Evolutionary conservation across 1,140 invertebrate species (phyloP).

Genomic region (Philaenus spumarius): DNA sequence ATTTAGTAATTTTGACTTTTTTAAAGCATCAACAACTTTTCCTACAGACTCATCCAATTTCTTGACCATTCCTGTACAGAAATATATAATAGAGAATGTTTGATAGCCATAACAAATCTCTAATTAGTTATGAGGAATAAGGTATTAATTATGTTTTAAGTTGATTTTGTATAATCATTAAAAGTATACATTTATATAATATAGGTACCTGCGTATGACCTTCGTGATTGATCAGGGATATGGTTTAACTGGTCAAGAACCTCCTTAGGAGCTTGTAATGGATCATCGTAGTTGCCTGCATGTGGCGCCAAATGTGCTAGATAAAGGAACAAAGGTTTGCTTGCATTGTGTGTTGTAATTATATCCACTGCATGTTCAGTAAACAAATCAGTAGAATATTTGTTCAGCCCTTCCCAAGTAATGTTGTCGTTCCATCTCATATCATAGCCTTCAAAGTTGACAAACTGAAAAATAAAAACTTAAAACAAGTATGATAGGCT

Average conservation of each 20-base stretch:
- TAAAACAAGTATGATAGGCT: neutral
- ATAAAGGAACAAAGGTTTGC: slow-evolving; percentile 66
- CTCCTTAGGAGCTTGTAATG: slow-evolving; percentile 50
- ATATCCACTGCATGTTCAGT: slow-evolving; percentile 46
- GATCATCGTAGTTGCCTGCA: slow-evolving; percentile 48
- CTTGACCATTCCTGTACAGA: slow-evolving; percentile 53
- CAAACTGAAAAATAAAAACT: neutral
- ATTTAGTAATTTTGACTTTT: slow-evolving; percentile 47
- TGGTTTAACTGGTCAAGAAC: slow-evolving; percentile 47
- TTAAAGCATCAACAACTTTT: slow-evolving; percentile 49
- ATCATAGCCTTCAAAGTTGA: slow-evolving; percentile 18
- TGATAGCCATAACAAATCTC: neutral
- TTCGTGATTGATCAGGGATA: slow-evolving; percentile 47
- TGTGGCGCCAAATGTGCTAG: slow-evolving; percentile 73
- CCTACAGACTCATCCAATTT: slow-evolving; percentile 64
- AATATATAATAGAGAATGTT: neutral
- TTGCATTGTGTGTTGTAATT: slow-evolving; percentile 44
- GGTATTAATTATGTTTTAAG: neutral
- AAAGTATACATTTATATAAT: neutral
- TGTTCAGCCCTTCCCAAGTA: slow-evolving; percentile 20
- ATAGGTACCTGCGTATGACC: slow-evolving; percentile 47
- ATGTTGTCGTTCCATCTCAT: slow-evolving; percentile 19
- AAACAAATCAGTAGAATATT: slow-evolving; percentile 52
- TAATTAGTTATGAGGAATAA: neutral
- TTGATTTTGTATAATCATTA: neutral